phyloP scores from a whole-genome alignment of 2,797 vertebrate genomes.

The Dendrocincla fuliginosa region DNA sequence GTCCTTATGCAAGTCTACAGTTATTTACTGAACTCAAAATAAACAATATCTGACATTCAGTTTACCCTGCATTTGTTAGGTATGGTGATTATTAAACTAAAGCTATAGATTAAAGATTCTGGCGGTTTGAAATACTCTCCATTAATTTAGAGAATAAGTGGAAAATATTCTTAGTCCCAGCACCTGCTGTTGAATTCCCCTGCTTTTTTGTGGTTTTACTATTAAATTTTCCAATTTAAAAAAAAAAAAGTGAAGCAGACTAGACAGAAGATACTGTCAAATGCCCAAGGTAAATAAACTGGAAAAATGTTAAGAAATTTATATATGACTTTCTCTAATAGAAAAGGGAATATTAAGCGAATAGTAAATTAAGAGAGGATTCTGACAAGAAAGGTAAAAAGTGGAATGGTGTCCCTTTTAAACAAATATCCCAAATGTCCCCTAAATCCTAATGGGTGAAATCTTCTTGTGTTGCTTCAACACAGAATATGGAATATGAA shows the following conservation, averaged over 20 bases:
- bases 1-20: background rate
- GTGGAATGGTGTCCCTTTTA: background rate
- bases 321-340: background rate
- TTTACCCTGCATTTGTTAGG: background rate
- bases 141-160: background rate
- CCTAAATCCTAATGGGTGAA: background rate
- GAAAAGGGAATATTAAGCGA: background rate
- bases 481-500: background rate
- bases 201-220: slow-evolving; percentile 28
- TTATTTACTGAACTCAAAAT: background rate
- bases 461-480: background rate
- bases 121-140: background rate
- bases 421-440: background rate
- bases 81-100: background rate
- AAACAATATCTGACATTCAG: background rate
- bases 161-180: slow-evolving; percentile 15
- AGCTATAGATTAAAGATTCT: background rate
- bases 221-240: background rate
- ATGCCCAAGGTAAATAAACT: slow-evolving; percentile 24
- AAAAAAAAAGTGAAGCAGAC: background rate
- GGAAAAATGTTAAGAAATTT: slow-evolving; percentile 10
- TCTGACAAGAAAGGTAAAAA: background rate
- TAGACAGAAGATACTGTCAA: slow-evolving; percentile 18
- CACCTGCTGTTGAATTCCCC: slow-evolving; percentile 37
- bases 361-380: background rate